Evolutionary conservation across 2,888 invertebrate species (phyloP), one percentile per base, ranked within the genome.

Genomic region (Entomobrya multifasciata): DNA sequence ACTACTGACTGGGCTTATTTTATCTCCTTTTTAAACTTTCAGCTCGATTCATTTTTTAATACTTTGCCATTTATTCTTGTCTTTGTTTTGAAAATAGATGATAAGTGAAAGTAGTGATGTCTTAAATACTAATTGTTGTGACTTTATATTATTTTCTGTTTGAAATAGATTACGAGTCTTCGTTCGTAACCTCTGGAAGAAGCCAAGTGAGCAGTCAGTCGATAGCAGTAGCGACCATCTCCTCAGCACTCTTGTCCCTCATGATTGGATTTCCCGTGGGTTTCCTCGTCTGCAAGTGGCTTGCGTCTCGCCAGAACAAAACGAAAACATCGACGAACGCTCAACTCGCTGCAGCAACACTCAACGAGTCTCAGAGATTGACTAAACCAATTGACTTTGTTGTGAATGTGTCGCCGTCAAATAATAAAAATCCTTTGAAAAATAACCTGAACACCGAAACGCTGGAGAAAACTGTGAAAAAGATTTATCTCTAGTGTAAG

Each of bases 391-490:
- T 90, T 55, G 90, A 90, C 87, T 90, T 89, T 81, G 90, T 90
- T 27, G 90, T 90, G 47, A 90, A 90, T 83, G 90, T 90, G 72
- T 83, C 88, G n/a, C 83, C 79, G 11, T 78, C 78, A 65, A 87
- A 78, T 62, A 87, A 87, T 76, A 88, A 89, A 62, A 86, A 89
- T 41, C 89, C 90, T 8, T 74, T 91, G 25, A 91, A 91, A 79
- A 91, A 91, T 67, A 91, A 91, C 83, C 80, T 90, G 44, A 90
- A 90, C 52, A 88, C 91, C 49, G 91, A 90, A 79, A 91, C 91
- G 30, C 80, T 90, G 55, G 91, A 90, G 83, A 91, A 90, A 87
- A 90, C 90, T 82, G 90, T 90, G 83, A 91, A 90, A 80, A 91
- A 90, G 78, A 90, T 90, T 87, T 91, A 91, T 84, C 84, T 91